A percentile compares a stretch with the other conserved stretches of the same genome.
Evolutionary conservation across 1,140 invertebrate species (phyloP).

Genomic region (Agrypnia vestita): DNA sequence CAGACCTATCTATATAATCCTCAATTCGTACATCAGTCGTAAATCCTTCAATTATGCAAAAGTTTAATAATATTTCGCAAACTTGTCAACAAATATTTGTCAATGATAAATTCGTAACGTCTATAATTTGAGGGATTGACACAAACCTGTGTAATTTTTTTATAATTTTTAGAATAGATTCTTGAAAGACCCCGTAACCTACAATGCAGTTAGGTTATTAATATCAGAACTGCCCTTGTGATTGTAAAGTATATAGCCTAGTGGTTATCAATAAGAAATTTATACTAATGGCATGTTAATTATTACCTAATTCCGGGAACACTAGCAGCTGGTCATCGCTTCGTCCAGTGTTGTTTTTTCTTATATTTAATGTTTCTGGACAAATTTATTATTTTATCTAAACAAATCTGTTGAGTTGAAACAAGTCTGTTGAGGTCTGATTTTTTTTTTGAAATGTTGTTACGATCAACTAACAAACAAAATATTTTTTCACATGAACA

Average conservation of each 20-base stretch:
- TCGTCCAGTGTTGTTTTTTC: too few species aligned
- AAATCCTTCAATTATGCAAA: background rate
- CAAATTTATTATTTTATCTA: too few species aligned
- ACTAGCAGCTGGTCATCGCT: too few species aligned
- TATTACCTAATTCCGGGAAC: background rate
- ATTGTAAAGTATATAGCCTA: constrained; percentile 33
- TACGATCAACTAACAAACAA: too few species aligned
- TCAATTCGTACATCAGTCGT: background rate
- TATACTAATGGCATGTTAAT: constrained; percentile 35
- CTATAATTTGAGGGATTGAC: constrained; percentile 12
- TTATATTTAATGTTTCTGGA: too few species aligned
- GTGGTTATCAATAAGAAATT: constrained; percentile 34
- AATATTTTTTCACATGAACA: too few species aligned
- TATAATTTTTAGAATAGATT: constrained; percentile 4
- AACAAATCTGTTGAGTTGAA: too few species aligned
- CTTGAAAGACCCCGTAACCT: constrained; percentile 20
- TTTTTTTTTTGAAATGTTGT: too few species aligned
- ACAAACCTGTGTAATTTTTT: background rate
- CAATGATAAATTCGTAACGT: too few species aligned
- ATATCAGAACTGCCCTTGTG: constrained; percentile 28
- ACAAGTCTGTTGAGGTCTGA: too few species aligned
- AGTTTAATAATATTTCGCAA: too few species aligned
- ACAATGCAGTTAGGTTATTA: background rate
- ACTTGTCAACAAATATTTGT: too few species aligned
- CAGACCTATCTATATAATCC: constrained; percentile 21